phyloP scores from a whole-genome alignment of 2,797 vertebrate genomes.

The Microctenopoma steveboyesi region DNA sequence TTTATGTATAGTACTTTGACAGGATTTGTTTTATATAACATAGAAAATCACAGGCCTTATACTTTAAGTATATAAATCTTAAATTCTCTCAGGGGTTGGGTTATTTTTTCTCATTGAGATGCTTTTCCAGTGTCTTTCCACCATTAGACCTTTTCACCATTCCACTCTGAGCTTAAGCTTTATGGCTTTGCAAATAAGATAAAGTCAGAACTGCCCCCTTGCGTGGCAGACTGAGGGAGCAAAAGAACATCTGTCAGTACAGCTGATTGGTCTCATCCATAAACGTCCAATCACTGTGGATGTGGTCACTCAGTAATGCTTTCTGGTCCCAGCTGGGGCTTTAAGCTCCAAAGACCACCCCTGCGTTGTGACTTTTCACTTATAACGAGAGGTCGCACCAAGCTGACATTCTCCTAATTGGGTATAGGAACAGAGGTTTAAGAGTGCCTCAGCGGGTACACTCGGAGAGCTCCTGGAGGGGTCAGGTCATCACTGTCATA shows the following conservation, averaged over 20 bases:
- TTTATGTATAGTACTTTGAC: not conserved
- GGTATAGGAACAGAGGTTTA: slow-evolving; percentile 63
- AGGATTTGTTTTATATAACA: not conserved
- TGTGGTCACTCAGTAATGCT: slow-evolving; percentile 56
- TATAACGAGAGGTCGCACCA: slow-evolving; percentile 69
- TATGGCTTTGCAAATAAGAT: slow-evolving; percentile 6
- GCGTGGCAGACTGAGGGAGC: not conserved
- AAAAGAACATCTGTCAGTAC: slow-evolving; percentile 13
- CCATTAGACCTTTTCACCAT: not conserved
- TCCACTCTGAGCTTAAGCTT: not conserved
- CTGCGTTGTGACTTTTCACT: slow-evolving; percentile 68
- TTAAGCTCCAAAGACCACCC: slow-evolving; percentile 57
- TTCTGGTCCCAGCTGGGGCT: slow-evolving; percentile 43
- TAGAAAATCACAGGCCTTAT: not conserved
- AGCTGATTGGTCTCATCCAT: slow-evolving; percentile 19
- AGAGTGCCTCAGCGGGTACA: slow-evolving; percentile 66
- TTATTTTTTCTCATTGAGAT: not conserved
- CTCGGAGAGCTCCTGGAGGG: slow-evolving; percentile 61
- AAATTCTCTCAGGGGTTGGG: not conserved
- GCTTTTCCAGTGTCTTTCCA: not conserved
- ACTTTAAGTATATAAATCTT: not conserved
- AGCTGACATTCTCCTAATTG: slow-evolving; percentile 86
- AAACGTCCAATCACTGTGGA: slow-evolving; percentile 27
- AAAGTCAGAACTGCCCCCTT: slow-evolving; percentile 9
- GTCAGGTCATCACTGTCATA: slow-evolving; percentile 55